Conservation (phyloP, 2,797 vertebrate species). For the Cyprinella venusta region DNA sequence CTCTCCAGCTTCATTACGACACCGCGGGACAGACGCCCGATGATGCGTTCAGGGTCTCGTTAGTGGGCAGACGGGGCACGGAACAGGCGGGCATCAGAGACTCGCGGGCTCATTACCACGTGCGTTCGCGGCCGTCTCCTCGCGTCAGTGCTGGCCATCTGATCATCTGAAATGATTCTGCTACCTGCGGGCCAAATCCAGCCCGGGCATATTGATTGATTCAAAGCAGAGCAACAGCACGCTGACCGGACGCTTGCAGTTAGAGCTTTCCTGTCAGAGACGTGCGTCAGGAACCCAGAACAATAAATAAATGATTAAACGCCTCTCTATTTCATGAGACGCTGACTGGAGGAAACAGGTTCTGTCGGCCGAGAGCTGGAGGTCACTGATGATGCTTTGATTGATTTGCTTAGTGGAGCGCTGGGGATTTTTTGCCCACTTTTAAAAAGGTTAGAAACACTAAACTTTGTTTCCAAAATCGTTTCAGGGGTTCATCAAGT, state of each 20-base stretch:
- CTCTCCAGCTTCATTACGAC: conserved; percentile 56
- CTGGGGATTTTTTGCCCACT: not conserved
- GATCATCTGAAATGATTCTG: conserved; percentile 46
- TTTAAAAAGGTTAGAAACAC: not conserved
- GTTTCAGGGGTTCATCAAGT: too few species aligned
- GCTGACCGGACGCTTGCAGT: conserved; percentile 33
- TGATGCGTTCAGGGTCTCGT: conserved; percentile 62
- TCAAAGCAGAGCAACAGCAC: conserved; percentile 17
- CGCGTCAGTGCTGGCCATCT: conserved; percentile 38
- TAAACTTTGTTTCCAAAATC: too few species aligned
- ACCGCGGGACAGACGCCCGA: conserved; percentile 44
- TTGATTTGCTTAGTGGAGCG: not conserved
- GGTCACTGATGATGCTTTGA: conserved; percentile 19
- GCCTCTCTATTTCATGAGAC: conserved; percentile 34
- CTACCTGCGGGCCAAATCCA: conserved; percentile 21
- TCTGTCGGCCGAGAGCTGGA: not conserved
- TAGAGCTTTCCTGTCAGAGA: conserved; percentile 41
- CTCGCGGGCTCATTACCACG: conserved; percentile 56
- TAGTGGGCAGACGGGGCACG: conserved; percentile 54
- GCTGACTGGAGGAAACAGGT: conserved; percentile 7
- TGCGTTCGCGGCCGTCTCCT: conserved; percentile 1
- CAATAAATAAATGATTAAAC: conserved; percentile 43
- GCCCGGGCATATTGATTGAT: conserved; percentile 36
- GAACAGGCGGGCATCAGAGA: conserved; percentile 53
- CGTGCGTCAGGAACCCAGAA: not conserved